Evolutionary conservation across 2,797 vertebrate genomes (phyloP).

Genomic region (Anguilla megastoma): DNA sequence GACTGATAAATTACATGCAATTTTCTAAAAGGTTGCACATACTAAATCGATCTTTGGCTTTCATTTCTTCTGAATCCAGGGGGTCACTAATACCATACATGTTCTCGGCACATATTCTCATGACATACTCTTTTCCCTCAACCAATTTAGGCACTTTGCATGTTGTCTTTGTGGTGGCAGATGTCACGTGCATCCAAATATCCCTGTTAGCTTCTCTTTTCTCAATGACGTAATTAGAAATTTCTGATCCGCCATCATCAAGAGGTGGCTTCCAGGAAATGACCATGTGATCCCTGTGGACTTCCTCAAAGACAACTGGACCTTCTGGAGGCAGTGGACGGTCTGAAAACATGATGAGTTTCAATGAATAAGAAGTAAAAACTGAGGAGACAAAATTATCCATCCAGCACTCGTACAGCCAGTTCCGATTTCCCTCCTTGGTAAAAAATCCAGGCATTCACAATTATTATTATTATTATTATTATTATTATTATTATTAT

Average conservation of each 20-base stretch:
- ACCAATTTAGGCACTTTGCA: slow-evolving; percentile 93
- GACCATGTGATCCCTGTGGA: slow-evolving; percentile 92
- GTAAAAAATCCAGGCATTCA: too few relatives aligned
- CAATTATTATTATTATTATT: too few relatives aligned
- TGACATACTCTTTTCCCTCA: slow-evolving; percentile 91
- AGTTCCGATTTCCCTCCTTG: neutral
- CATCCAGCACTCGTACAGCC: neutral
- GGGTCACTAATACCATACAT: slow-evolving; percentile 96
- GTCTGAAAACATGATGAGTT: slow-evolving; percentile 67
- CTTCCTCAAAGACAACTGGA: slow-evolving; percentile 93
- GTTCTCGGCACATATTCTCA: slow-evolving; percentile 95
- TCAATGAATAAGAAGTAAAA: neutral
- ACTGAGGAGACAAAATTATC: neutral
- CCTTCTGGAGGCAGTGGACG: slow-evolving; percentile 92
- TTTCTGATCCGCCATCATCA: slow-evolving; percentile 86
- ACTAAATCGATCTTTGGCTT: slow-evolving; percentile 96
- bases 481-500: too few relatives aligned
- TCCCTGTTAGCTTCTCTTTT: slow-evolving; percentile 91
- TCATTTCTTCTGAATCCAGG: slow-evolving; percentile 92
- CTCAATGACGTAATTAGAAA: slow-evolving; percentile 97
- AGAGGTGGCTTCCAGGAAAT: slow-evolving; percentile 97
- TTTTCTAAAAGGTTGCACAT: slow-evolving; percentile 57
- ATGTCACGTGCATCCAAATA: slow-evolving; percentile 91
- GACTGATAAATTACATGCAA: neutral
- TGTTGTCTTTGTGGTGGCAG: slow-evolving; percentile 84